Conservation (phyloP, 2,888 invertebrate genomes). For the Podabrus alpinus region DNA sequence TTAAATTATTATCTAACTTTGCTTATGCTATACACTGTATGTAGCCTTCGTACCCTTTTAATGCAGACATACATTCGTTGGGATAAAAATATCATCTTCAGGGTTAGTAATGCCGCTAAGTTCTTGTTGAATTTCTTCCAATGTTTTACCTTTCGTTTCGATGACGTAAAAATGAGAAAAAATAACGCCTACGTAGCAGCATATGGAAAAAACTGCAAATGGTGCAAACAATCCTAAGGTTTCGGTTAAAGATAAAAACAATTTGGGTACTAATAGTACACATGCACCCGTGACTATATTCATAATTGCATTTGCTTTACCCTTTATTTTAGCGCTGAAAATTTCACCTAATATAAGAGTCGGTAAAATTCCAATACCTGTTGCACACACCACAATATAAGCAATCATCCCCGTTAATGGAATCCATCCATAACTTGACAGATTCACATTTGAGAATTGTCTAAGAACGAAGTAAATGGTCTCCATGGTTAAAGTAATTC, state of each 20-base stretch:
- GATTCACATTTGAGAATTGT: slow-evolving; percentile 33
- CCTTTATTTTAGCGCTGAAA: slow-evolving; percentile 45
- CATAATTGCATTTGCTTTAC: slow-evolving; percentile 40
- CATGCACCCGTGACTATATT: slow-evolving; percentile 34
- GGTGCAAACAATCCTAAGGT: slow-evolving; percentile 44
- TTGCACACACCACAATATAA: slow-evolving; percentile 32
- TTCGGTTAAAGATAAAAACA: slow-evolving; percentile 44
- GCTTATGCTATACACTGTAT: too few species aligned
- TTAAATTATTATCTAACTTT: background rate
- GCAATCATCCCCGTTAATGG: slow-evolving; percentile 45
- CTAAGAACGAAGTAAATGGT: slow-evolving; percentile 41
- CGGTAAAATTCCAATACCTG: slow-evolving; percentile 45
- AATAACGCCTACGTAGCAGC: slow-evolving; percentile 37
- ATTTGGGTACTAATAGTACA: slow-evolving; percentile 37
- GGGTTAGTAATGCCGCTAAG: slow-evolving; percentile 30
- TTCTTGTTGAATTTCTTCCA: slow-evolving; percentile 51
- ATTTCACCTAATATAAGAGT: slow-evolving; percentile 46
- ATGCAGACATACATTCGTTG: too few species aligned
- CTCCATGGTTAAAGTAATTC: slow-evolving; percentile 32
- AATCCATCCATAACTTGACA: slow-evolving; percentile 40
- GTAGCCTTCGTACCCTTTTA: too few species aligned
- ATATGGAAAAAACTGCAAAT: slow-evolving; percentile 43
- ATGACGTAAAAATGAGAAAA: slow-evolving; percentile 44
- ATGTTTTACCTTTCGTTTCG: slow-evolving; percentile 49
- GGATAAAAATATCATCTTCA: background rate